Percentiles rank a stretch among this genome's conserved stretches.
Evolutionary conservation across 2,888 invertebrate species (phyloP).

Genomic region (Lissocephala sabroskyi): DNA sequence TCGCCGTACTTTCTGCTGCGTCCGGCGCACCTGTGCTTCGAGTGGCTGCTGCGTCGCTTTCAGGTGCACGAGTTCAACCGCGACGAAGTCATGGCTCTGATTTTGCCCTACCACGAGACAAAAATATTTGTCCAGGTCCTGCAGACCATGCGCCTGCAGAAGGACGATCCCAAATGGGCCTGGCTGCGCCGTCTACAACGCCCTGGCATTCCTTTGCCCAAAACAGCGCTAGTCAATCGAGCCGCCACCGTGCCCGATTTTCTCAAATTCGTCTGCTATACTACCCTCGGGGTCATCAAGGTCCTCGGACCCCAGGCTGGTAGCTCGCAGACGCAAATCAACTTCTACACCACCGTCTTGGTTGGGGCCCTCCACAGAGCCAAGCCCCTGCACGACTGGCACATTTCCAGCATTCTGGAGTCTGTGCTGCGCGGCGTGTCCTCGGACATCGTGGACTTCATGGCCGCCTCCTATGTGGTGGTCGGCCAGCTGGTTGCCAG

Average conservation of each 20-base stretch:
- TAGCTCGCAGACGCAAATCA: slow-evolving; percentile 80
- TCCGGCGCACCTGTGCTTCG: slow-evolving; percentile 88
- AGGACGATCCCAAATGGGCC: slow-evolving; percentile 78
- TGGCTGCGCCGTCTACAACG: slow-evolving; percentile 85
- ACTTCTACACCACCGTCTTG: slow-evolving; percentile 85
- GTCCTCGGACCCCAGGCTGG: slow-evolving; percentile 75
- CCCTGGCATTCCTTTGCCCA: slow-evolving; percentile 82
- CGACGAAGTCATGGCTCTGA: slow-evolving; percentile 83
- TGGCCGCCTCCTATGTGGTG: slow-evolving; percentile 83
- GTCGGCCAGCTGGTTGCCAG: slow-evolving; percentile 80
- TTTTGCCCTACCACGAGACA: slow-evolving; percentile 94
- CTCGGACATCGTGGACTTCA: slow-evolving; percentile 80
- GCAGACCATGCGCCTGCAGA: slow-evolving; percentile 81
- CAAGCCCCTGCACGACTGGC: slow-evolving; percentile 75
- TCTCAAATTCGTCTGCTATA: slow-evolving; percentile 77
- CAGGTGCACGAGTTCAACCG: slow-evolving; percentile 91
- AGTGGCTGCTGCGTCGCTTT: slow-evolving; percentile 95
- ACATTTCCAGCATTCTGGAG: slow-evolving; percentile 81
- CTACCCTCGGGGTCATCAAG: slow-evolving; percentile 76
- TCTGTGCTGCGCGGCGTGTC: slow-evolving; percentile 81
- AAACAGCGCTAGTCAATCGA: slow-evolving; percentile 81
- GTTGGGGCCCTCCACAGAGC: slow-evolving; percentile 80
- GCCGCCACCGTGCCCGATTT: slow-evolving; percentile 78
- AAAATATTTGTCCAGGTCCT: slow-evolving; percentile 88
- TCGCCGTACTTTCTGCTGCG: slow-evolving; percentile 92